Conservation (phyloP, 2,113 vertebrate species). For the Paramisgurnus dabryanus region DNA sequence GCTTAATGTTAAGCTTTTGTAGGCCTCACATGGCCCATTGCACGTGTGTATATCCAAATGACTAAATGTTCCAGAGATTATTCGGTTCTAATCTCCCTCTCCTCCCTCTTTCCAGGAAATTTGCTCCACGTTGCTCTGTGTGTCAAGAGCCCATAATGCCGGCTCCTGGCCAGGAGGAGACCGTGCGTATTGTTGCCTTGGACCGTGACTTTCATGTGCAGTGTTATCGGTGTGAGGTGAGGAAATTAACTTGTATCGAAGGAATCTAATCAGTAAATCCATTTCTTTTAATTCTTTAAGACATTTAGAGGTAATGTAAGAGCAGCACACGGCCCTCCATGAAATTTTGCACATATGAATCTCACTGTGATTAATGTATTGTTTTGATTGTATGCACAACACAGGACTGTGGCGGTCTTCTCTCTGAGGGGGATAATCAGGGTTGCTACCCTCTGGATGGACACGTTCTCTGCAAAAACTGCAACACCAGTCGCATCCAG, state of each 20-base stretch:
- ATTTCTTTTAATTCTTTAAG: background rate
- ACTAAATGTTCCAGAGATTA: background rate
- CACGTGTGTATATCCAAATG: background rate
- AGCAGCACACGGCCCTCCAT: too few species aligned
- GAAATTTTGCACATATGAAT: too few species aligned
- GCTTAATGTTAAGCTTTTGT: background rate
- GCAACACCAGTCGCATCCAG: slow-evolving; percentile 93
- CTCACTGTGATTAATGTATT: background rate
- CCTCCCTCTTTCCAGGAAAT: slow-evolving; percentile 82
- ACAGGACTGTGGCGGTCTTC: slow-evolving; percentile 91
- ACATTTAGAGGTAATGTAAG: too few species aligned
- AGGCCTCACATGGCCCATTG: background rate
- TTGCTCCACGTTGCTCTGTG: slow-evolving; percentile 95
- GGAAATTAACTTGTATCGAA: slow-evolving; percentile 18
- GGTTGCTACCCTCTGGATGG: slow-evolving; percentile 98
- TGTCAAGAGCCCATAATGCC: slow-evolving; percentile 97
- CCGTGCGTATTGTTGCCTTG: slow-evolving; percentile 94
- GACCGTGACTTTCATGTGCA: slow-evolving; percentile 98
- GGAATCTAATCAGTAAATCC: background rate
- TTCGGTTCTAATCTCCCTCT: background rate
- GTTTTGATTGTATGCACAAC: slow-evolving; percentile 23
- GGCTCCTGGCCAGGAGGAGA: slow-evolving; percentile 94
- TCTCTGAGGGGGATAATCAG: slow-evolving; percentile 97
- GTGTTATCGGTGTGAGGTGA: slow-evolving; percentile 97
- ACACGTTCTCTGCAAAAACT: slow-evolving; percentile 96